These are phyloP conservation scores for Apodemus sylvaticus DNA, from an alignment of 2,113 vertebrate genomes.

Conservation along the genomic window DNA sequence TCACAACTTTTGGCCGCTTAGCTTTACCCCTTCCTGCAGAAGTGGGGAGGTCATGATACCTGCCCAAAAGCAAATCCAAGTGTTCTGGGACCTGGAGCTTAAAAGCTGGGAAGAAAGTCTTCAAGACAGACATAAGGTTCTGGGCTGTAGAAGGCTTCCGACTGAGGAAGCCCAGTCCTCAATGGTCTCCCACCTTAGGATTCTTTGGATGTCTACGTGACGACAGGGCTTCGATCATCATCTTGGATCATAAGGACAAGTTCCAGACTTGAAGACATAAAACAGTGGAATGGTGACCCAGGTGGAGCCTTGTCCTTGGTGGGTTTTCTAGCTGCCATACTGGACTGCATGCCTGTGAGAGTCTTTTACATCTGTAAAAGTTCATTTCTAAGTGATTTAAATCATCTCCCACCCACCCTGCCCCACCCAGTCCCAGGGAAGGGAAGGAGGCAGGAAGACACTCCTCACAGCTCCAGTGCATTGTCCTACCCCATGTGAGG, in stretches of 20 bases:
- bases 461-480: neutral
- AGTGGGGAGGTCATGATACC: neutral
- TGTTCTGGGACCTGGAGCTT: neutral
- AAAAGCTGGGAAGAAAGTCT: neutral
- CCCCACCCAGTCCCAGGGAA: neutral
- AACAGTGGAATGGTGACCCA: neutral
- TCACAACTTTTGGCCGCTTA: too few relatives aligned
- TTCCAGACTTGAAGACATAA: neutral
- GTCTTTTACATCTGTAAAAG: neutral
- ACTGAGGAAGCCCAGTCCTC: neutral
- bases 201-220: neutral
- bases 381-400: neutral
- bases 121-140: neutral
- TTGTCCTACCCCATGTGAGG: conserved; percentile 29
- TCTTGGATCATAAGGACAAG: neutral
- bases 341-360: neutral
- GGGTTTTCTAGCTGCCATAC: neutral
- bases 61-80: neutral
- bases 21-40: neutral
- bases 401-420: neutral
- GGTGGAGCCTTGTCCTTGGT: neutral
- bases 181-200: neutral
- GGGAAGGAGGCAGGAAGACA: neutral
- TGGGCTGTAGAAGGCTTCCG: neutral
- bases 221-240: too few relatives aligned